Conservation (phyloP, 2,888 invertebrate species). For the Leucoptera coffeella region DNA sequence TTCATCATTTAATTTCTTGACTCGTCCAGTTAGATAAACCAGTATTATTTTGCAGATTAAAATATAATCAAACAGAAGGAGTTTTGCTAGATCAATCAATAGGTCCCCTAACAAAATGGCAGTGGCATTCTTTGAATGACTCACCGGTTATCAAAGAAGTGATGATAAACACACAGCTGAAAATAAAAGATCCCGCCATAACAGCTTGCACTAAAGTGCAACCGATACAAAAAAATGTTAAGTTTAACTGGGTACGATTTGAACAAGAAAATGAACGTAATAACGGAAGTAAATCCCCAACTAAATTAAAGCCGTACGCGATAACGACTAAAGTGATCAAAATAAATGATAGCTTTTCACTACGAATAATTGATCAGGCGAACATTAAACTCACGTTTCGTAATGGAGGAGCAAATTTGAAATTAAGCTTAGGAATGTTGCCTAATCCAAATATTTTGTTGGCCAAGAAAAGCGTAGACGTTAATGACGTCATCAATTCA, state of each 20-base stretch:
- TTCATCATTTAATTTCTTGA: too few species aligned
- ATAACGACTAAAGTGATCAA: slow-evolving; percentile 41
- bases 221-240: too few species aligned
- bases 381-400: slow-evolving; percentile 29
- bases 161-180: slow-evolving; percentile 38
- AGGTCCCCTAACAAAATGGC: slow-evolving; percentile 37
- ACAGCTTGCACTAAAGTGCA: too few species aligned
- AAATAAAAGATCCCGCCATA: slow-evolving; percentile 23
- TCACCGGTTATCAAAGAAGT: slow-evolving; percentile 37
- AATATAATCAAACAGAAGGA: slow-evolving; percentile 46
- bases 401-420: slow-evolving; percentile 28
- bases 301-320: slow-evolving; percentile 33
- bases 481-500: slow-evolving; percentile 19
- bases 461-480: slow-evolving; percentile 28
- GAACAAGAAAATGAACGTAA: slow-evolving; percentile 39
- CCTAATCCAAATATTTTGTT: slow-evolving; percentile 44
- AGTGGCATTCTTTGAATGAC: slow-evolving; percentile 41
- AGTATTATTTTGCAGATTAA: slow-evolving; percentile 16
- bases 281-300: slow-evolving; percentile 29
- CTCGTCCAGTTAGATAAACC: background rate
- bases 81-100: slow-evolving; percentile 27
- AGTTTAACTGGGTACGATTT: too few species aligned
- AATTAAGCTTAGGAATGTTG: slow-evolving; percentile 39
- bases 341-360: slow-evolving; percentile 36
- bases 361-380: slow-evolving; percentile 33